Percentiles rank a stretch among this genome's conserved stretches.
Evolutionary conservation across 2,113 vertebrate genomes (phyloP).

Genomic region (Microcebus ravelobensis): DNA sequence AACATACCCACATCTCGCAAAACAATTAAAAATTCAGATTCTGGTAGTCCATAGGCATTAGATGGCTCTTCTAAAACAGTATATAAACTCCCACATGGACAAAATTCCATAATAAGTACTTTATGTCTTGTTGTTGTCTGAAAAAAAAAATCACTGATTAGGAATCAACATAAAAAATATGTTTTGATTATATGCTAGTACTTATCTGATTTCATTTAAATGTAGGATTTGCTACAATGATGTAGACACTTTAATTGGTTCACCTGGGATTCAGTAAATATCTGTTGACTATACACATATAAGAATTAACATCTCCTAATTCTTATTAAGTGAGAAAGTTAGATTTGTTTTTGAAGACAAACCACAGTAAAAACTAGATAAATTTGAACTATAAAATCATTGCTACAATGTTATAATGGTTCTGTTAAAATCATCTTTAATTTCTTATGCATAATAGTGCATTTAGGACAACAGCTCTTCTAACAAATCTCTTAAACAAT

Average conservation of each 20-base stretch:
- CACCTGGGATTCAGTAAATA: conserved; percentile 3
- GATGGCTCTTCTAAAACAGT: conserved; percentile 97
- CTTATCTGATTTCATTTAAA: conserved; percentile 33
- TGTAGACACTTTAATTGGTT: background rate
- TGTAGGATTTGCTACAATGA: background rate
- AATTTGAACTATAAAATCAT: background rate
- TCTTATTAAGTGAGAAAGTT: background rate
- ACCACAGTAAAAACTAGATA: background rate
- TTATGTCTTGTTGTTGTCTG: conserved; percentile 96
- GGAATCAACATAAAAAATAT: conserved; percentile 11
- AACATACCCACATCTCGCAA: conserved; percentile 96
- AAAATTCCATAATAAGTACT: conserved; percentile 99
- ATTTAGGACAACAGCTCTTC: background rate
- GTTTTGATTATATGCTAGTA: background rate
- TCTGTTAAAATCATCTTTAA: conserved; percentile 34
- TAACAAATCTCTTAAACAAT: conserved; percentile 24
- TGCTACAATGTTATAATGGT: background rate
- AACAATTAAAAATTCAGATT: conserved; percentile 98
- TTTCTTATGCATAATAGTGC: background rate
- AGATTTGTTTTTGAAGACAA: conserved; percentile 35
- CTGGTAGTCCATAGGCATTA: conserved; percentile 97
- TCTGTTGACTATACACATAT: background rate
- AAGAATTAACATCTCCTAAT: conserved; percentile 43
- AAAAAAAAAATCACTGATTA: conserved; percentile 61
- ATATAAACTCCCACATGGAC: conserved; percentile 97